A percentile compares a stretch with the other conserved stretches of the same genome.
These are phyloP conservation scores for Meloidogyne chitwoodi DNA, from an alignment of 1,140 invertebrate genomes.

Conservation along the genomic window DNA sequence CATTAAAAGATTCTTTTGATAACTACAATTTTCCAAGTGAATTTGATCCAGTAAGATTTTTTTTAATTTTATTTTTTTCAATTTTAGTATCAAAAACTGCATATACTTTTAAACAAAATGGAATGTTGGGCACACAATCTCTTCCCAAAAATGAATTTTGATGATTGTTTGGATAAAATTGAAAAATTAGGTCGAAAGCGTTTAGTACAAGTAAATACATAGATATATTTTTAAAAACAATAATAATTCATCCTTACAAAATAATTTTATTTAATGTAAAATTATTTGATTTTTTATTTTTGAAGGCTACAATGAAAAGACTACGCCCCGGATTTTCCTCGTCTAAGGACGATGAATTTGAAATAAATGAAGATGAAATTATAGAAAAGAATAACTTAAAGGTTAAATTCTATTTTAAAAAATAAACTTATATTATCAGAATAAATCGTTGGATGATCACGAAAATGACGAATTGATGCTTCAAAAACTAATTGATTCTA, in stretches of 20 bases:
- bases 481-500: neutral
- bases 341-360: neutral
- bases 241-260: too few relatives aligned
- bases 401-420: too few relatives aligned
- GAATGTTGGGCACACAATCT: slow-evolving; percentile 33
- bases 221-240: too few relatives aligned
- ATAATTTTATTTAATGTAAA: too few relatives aligned
- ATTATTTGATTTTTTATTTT: neutral
- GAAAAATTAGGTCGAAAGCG: slow-evolving; percentile 26
- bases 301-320: neutral
- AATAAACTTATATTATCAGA: too few relatives aligned
- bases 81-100: slow-evolving; percentile 32
- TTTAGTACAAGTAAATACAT: slow-evolving; percentile 23
- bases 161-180: slow-evolving; percentile 29
- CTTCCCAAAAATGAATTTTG: slow-evolving; percentile 27
- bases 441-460: too few relatives aligned
- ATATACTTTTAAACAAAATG: slow-evolving; percentile 28
- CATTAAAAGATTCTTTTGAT: slow-evolving; percentile 19
- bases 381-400: neutral
- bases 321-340: neutral
- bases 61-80: neutral
- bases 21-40: slow-evolving; percentile 1
- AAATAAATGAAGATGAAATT: neutral
- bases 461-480: too few relatives aligned
- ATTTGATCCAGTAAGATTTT: neutral